phyloP scores from a whole-genome alignment of 2,888 invertebrate genomes.

The Troides aeacus region DNA sequence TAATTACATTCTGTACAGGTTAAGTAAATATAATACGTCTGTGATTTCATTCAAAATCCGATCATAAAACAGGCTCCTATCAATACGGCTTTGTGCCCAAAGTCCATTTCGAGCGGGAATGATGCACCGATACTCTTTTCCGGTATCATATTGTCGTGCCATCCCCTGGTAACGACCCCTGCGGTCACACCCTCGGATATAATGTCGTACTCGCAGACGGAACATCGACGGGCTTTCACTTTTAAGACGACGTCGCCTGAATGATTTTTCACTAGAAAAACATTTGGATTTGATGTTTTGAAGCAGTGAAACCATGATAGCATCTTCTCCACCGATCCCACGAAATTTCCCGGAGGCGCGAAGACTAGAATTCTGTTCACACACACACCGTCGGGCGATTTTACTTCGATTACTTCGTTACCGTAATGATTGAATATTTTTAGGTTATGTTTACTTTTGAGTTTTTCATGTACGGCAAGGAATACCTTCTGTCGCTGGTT shows the following conservation, averaged over 20 bases:
- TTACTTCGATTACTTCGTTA: conserved; percentile 56
- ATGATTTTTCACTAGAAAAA: conserved; percentile 45
- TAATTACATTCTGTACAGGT: background rate
- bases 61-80: conserved; percentile 56
- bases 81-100: conserved; percentile 48
- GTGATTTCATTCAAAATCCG: conserved; percentile 32
- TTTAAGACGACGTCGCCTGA: conserved; percentile 38
- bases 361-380: conserved; percentile 46
- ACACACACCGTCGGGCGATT: conserved; percentile 39
- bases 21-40: background rate
- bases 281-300: conserved; percentile 30
- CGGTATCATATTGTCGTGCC: conserved; percentile 30
- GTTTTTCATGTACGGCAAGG: conserved; percentile 46
- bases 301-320: conserved; percentile 22
- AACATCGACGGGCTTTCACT: conserved; percentile 39
- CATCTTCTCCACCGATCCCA: conserved; percentile 47
- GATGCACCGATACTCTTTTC: conserved; percentile 41
- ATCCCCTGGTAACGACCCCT: conserved; percentile 44
- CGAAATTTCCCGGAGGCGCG: conserved; percentile 55
- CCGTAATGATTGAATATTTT: conserved; percentile 60
- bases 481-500: conserved; percentile 56
- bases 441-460: conserved; percentile 41
- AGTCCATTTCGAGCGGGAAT: conserved; percentile 47
- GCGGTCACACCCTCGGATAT: conserved; percentile 37
- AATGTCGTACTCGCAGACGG: conserved; percentile 40